Percentiles rank a stretch among this genome's conserved stretches.
Evolutionary conservation across 2,797 vertebrate genomes (phyloP).

Genomic region (Thamnophis elegans): DNA sequence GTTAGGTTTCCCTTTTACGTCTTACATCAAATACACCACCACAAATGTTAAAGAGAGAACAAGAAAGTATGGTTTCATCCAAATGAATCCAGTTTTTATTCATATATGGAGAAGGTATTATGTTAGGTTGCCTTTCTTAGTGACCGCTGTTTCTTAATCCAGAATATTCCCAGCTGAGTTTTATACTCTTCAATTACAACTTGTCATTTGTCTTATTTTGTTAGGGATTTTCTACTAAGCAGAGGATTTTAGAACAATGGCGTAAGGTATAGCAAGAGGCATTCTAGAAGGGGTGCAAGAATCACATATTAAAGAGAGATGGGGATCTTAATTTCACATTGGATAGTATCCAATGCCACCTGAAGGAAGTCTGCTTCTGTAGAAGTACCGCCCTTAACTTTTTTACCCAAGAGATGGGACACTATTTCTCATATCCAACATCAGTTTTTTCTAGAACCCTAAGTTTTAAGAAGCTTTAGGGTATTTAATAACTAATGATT

Average conservation of each 20-base stretch:
- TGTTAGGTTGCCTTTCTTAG: background rate
- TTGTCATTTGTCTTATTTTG: background rate
- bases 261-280: background rate
- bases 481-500: slow-evolving; percentile 48
- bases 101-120: background rate
- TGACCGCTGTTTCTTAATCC: background rate
- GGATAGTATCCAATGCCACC: background rate
- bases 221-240: slow-evolving; percentile 5
- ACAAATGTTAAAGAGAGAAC: background rate
- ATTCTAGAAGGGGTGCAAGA: background rate
- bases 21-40: fast-evolving
- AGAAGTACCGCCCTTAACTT: background rate
- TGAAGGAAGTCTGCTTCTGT: background rate
- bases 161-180: background rate
- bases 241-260: background rate
- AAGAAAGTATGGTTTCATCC: background rate
- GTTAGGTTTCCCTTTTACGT: background rate
- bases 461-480: background rate
- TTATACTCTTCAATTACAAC: background rate
- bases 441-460: background rate
- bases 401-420: background rate
- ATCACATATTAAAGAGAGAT: background rate
- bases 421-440: background rate
- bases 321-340: background rate
- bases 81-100: background rate